A percentile compares a stretch with the other conserved stretches of the same genome.
phyloP scores from a whole-genome alignment of 2,113 vertebrate species.

The Microtus oregoni region DNA sequence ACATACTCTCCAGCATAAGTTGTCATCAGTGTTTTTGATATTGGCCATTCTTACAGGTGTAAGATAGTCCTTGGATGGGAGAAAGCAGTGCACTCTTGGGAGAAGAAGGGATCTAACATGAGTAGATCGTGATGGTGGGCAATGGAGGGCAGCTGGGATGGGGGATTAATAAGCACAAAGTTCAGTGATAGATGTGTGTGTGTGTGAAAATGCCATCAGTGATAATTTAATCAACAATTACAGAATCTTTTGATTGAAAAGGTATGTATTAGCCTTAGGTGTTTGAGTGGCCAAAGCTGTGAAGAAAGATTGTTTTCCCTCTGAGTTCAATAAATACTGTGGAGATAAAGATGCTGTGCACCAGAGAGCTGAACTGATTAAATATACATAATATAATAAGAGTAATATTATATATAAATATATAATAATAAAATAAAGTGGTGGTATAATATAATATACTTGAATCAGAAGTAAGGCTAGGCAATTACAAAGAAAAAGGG shows the following conservation, averaged over 20 bases:
- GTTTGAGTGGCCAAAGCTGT: not conserved
- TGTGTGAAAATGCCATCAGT: not conserved
- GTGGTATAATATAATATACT: no score
- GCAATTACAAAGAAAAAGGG: not conserved
- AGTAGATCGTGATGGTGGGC: not conserved
- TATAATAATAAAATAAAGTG: no score
- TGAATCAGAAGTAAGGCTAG: not conserved
- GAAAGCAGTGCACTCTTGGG: not conserved
- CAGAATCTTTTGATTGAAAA: not conserved
- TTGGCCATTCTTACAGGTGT: no score
- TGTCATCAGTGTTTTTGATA: no score
- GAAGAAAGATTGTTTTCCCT: not conserved
- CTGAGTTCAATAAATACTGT: not conserved
- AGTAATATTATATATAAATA: no score
- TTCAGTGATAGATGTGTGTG: no score
- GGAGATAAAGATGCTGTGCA: not conserved
- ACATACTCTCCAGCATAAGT: no score
- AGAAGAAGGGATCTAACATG: not conserved
- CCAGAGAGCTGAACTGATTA: not conserved
- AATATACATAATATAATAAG: not conserved
- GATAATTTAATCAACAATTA: not conserved
- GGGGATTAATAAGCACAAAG: not conserved
- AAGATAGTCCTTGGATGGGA: no score
- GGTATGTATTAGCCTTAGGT: not conserved
- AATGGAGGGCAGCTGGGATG: fast-evolving